These are phyloP conservation scores for Neogobius melanostomus DNA, from an alignment of 2,113 vertebrate species.

Conservation along the genomic window DNA sequence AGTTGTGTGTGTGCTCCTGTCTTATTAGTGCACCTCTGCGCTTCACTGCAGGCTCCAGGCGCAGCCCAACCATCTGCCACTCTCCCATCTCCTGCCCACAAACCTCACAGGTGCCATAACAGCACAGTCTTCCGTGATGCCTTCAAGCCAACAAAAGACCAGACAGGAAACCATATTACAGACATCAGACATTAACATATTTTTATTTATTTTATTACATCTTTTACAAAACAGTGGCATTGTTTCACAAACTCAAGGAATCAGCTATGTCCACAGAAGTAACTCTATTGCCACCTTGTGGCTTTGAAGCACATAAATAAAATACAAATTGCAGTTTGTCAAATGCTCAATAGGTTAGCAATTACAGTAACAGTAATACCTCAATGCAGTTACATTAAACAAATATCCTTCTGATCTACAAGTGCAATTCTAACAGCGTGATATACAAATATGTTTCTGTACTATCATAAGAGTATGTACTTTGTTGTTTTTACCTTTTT, in stretches of 20 bases:
- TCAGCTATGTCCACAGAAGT: constrained; percentile 35
- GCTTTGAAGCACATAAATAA: constrained; percentile 19
- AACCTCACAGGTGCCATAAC: constrained; percentile 83
- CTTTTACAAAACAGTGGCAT: constrained; percentile 2
- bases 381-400: neutral
- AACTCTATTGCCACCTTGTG: constrained; percentile 70
- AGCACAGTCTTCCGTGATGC: constrained; percentile 47
- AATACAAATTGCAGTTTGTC: neutral
- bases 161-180: neutral
- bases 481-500: neutral
- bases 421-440: neutral
- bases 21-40: constrained; percentile 88
- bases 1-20: constrained; percentile 84
- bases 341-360: neutral
- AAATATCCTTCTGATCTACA: neutral
- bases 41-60: constrained; percentile 94
- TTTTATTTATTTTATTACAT: neutral
- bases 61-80: constrained; percentile 93
- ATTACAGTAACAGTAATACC: neutral
- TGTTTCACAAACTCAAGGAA: neutral
- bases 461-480: neutral
- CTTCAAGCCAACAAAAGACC: constrained; percentile 6
- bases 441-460: neutral
- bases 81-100: constrained; percentile 80
- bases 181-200: neutral